Base-by-base conservation (phyloP, 2,888 invertebrate genomes). In the Nemotelus pantherinus region DNA sequence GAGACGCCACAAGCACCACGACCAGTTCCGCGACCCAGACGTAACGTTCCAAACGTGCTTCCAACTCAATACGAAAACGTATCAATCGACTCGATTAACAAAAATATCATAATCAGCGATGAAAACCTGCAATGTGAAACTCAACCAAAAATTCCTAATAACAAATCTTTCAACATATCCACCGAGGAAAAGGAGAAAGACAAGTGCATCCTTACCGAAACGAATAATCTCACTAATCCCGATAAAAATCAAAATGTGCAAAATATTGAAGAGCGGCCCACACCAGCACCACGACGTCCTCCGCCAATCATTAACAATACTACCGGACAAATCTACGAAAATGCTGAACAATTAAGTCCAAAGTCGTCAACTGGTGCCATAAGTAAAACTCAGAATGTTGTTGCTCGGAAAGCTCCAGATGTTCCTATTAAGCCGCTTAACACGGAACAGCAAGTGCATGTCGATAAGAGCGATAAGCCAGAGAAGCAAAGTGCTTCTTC, bases 11-110 rank as follows among this genome's bases (percentile, higher is more conserved):
- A 43, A 60, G 41, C 47, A 10, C 65, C 64, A 25, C 83, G 84
- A 48, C 87, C 87, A 41, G 84, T 86, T 70, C 87, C 87, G 58
- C 85, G 85, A 75, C 87, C 87, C 44, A 83, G 87, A 55, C 86
- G 87, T 9, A 81, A 83, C 41, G 82, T 83, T 76, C 84, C 85
- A 9, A 85, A 86, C 71, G 2, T 82, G 57, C 82, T 83, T 3
- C 81, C 83, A 79, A 81, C 81, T 55, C 84, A 86, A 82, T 87
- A 87, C 77, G 87, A 87, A 81, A 87, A 87, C 80, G 84, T 87
- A 1, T 82, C 84, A 57, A 84, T 87, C 44, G 83, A 83, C 72
- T 79, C 82, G 43, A 83, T 84, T 0, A 83, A 82, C 65, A 86
- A 85, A 80, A 74, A 74, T 72, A 58, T 85, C 2, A 84, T 83